Evolutionary conservation across 2,113 vertebrate genomes (phyloP).

Genomic region (Pontoporia blainvillei): DNA sequence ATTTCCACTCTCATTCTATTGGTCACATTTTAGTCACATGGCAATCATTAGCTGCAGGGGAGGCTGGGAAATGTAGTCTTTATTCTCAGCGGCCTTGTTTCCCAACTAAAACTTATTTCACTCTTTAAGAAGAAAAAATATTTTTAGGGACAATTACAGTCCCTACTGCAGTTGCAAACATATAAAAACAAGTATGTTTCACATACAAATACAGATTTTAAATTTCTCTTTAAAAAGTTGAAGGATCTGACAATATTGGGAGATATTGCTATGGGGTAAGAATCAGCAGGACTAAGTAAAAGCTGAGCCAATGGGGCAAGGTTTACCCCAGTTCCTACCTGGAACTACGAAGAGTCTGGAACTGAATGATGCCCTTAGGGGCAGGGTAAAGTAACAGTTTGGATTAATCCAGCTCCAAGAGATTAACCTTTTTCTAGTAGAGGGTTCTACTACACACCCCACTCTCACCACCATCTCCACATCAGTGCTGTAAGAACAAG

Average conservation of each 20-base stretch:
- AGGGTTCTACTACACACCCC: not conserved
- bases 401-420: not conserved
- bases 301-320: not conserved
- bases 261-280: not conserved
- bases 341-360: not conserved
- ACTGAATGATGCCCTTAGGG: not conserved
- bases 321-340: not conserved
- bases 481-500: not conserved
- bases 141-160: not conserved
- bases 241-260: not conserved
- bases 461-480: not conserved
- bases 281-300: not conserved
- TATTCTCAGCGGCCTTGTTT: not conserved
- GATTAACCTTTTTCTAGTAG: not conserved
- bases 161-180: not conserved
- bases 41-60: not conserved
- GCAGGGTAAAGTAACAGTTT: not conserved
- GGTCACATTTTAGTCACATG: not conserved
- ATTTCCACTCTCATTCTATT: not conserved
- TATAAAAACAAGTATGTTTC: not conserved
- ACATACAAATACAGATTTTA: not conserved
- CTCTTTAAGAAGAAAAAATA: not conserved
- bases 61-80: not conserved
- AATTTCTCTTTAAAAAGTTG: not conserved
- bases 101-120: not conserved